A percentile compares a stretch with the other conserved stretches of the same genome.
These are phyloP conservation scores for Margarornis squamiger DNA, from an alignment of 2,797 vertebrate species.

Conservation along the genomic window DNA sequence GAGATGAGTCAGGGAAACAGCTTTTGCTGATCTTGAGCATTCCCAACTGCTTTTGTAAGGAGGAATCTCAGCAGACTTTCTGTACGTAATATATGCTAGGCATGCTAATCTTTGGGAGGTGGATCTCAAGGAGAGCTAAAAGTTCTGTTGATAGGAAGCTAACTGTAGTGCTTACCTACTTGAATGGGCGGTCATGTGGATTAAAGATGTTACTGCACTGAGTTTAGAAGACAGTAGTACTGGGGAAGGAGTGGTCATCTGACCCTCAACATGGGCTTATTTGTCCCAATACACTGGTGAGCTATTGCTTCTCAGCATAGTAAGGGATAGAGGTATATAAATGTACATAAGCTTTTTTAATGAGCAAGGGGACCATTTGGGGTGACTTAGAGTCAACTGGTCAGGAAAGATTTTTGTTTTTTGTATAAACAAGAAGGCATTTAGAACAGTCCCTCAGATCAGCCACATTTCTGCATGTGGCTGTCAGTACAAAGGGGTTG, in stretches of 20 bases:
- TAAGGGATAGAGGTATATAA: neutral
- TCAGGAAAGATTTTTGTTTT: neutral
- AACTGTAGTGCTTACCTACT: neutral
- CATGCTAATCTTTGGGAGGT: neutral
- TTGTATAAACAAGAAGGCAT: neutral
- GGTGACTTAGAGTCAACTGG: neutral
- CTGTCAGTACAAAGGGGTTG: neutral
- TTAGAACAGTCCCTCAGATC: neutral
- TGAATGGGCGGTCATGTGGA: neutral
- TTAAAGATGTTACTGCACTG: neutral
- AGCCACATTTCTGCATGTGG: rapidly evolving
- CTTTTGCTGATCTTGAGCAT: neutral
- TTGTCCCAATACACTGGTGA: neutral
- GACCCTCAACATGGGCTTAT: neutral
- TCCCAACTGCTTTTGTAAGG: neutral
- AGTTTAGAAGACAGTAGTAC: neutral
- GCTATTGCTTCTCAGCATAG: neutral
- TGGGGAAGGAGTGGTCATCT: neutral
- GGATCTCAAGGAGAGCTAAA: neutral
- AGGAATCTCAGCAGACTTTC: neutral
- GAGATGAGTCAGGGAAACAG: neutral
- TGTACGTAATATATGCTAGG: neutral
- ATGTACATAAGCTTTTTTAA: neutral
- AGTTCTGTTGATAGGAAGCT: neutral
- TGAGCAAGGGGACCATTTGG: neutral